Evolutionary conservation across 1,140 invertebrate species (phyloP), one percentile per base, ranked within the genome.

Genomic region (Chironomus tepperi): DNA sequence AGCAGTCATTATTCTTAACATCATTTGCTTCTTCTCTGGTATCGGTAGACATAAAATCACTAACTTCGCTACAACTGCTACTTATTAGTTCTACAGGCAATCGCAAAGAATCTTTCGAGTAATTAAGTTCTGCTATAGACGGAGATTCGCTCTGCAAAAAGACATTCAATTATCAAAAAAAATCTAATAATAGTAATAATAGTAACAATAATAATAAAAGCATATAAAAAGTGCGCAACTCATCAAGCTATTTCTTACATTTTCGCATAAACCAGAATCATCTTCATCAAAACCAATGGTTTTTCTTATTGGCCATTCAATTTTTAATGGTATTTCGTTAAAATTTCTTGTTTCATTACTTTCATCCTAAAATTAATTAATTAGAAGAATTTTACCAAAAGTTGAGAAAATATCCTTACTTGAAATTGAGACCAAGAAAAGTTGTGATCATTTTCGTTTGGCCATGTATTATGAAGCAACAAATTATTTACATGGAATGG

Each of bases 391-490:
- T n/a, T n/a, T 57, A n/a, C n/a, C 2, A 57, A 12, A 10, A 57
- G n/a, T 64, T 1, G 3, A 43, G 3, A 43, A 19, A 43, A 73
- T 57, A n/a, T 10, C 9, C 18, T 73, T 34, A 75, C 74, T 18
- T 75, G 70, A 73, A 73, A 15, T 57, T 75, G 75, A 5, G 75
- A 75, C 75, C 75, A 75, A 7, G 75, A 75, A 75, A 75, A 75
- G 18, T 75, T 65, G 5, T 73, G 47, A 70, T 34, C 24, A 34
- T 16, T 19, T 10, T 76, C 75, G 1, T 43, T 74, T 19, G 75
- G 75, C 75, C 75, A 76, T 18, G 75, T 76, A 43, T 70, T 70
- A 10, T 76, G 70, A 42, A 73, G 65, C 24, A 42, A 42, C n/a
- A 74, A 74, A 21, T 74, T 57, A 34, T 67, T 76, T 8, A 42